Evolutionary conservation across 2,113 vertebrate species (phyloP), one percentile per base, ranked within the genome.

Genomic region (Dicentrarchus labrax): DNA sequence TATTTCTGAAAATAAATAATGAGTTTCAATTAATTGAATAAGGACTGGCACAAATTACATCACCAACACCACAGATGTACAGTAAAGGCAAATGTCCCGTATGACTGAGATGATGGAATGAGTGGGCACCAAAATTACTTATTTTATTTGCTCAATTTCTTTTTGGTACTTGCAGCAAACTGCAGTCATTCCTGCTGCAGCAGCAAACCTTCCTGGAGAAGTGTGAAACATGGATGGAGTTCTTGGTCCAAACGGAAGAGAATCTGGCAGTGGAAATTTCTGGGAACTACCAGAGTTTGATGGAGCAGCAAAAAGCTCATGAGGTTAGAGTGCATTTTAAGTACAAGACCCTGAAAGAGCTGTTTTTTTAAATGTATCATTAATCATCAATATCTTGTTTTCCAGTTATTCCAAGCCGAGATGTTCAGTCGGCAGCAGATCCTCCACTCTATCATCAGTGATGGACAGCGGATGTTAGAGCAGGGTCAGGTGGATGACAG

Each of bases 401-500:
- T 64, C 30, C 88, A 99, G 98, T 93, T 99, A 59, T 99, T 99
- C 94, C 98, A 99, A 94, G 97, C 98, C 0, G 98, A 99, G 96
- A 99, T 99, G 97, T 99, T 99, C 94, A 99, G 98, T 78, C 96
- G 98, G 56, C 98, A 99, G 90, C 98, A 99, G 95, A 98, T 99
- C 92, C 96, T 99, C 62, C 98, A 99, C 93, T 99, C 98, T 0
- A 99, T 99, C 88, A 98, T 99, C 90, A 95, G 93, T 80, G 98
- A 99, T 78, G 98, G 98, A 24, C 98, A 99, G 70, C 95, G 78
- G 83, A 97, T 99, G 92, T 92, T 99, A 51, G 98, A 99, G 91
- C 98, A 99, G 96, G 98, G 97, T 85, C 98, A 99, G 81, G 98
- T 99, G 78, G 98, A 99, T 85, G 97, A 99, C 96, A 98, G 98